Conservation (phyloP, 2,113 vertebrate genomes). For the Chloroceryle aenea region DNA sequence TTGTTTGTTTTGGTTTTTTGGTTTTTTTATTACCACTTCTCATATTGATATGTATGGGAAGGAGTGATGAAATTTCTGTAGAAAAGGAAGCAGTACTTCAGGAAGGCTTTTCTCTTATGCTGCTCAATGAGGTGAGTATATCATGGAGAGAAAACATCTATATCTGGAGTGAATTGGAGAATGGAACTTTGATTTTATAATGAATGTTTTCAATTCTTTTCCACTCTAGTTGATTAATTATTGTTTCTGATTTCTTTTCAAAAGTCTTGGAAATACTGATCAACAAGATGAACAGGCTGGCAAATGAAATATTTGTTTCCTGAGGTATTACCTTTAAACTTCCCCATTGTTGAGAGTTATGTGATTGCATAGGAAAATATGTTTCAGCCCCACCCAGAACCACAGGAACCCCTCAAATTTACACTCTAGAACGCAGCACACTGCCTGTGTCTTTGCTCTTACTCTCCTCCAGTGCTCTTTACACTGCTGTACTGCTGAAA, state of each 20-base stretch:
- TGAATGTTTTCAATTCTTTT: background rate
- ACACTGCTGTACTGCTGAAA: background rate
- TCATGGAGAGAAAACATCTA: background rate
- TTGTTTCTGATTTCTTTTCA: background rate
- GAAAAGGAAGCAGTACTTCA: background rate
- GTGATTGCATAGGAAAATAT: background rate
- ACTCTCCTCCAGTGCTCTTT: fast-evolving
- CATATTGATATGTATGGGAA: background rate
- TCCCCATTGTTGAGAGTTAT: background rate
- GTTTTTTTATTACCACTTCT: background rate
- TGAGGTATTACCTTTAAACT: background rate
- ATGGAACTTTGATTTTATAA: background rate
- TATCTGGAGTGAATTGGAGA: background rate
- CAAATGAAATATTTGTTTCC: background rate
- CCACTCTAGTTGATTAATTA: background rate
- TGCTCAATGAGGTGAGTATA: background rate
- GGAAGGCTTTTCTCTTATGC: background rate
- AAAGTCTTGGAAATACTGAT: background rate
- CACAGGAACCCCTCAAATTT: background rate
- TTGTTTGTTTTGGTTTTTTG: background rate
- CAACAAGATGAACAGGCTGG: background rate
- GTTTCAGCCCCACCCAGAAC: background rate
- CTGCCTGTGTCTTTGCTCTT: background rate
- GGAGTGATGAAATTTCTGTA: background rate
- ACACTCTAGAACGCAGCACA: background rate